A percentile compares a stretch with the other conserved stretches of the same genome.
These are phyloP conservation scores for Anneissia japonica DNA, from an alignment of 35 echinoderm and acorn worm genomes.

Conservation along the genomic window DNA sequence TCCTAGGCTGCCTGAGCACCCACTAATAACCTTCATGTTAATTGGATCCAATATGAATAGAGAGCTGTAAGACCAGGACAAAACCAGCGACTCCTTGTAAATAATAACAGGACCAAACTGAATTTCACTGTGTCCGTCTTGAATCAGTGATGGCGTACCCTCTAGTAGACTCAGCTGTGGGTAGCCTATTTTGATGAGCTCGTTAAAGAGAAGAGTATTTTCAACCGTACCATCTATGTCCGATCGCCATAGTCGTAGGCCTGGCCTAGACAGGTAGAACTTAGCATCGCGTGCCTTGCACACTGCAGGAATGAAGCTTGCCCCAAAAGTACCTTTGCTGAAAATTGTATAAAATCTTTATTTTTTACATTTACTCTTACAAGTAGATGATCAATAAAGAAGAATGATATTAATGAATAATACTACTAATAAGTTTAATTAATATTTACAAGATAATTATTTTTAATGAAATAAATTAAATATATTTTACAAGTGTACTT, in stretches of 20 bases:
- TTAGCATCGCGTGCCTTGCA: slow-evolving; percentile 76
- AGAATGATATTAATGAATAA: too few species aligned
- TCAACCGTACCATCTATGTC: slow-evolving; percentile 47
- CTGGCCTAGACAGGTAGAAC: slow-evolving; percentile 58
- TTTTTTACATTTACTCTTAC: too few species aligned
- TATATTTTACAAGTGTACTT: too few species aligned
- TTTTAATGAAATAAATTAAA: too few species aligned
- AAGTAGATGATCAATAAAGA: too few species aligned
- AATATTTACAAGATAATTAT: too few species aligned
- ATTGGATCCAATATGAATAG: slow-evolving; percentile 74
- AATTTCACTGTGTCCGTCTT: slow-evolving; percentile 13
- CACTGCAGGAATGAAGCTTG: slow-evolving; percentile 57
- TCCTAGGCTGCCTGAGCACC: slow-evolving; percentile 59
- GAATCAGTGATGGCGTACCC: slow-evolving; percentile 29
- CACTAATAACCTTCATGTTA: slow-evolving; percentile 34
- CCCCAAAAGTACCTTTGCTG: slow-evolving; percentile 81
- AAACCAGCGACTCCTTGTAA: slow-evolving; percentile 30
- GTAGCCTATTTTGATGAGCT: slow-evolving; percentile 30
- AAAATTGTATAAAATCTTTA: too few species aligned
- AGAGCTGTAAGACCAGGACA: slow-evolving; percentile 60
- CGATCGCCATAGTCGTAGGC: slow-evolving; percentile 72
- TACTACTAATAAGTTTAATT: too few species aligned
- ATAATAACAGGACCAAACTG: slow-evolving; percentile 61
- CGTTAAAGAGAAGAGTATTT: slow-evolving; percentile 72
- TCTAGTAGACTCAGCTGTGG: slow-evolving; percentile 45